Evolutionary conservation across 2,797 vertebrate genomes (phyloP).

Genomic region (Thunnus albacares): DNA sequence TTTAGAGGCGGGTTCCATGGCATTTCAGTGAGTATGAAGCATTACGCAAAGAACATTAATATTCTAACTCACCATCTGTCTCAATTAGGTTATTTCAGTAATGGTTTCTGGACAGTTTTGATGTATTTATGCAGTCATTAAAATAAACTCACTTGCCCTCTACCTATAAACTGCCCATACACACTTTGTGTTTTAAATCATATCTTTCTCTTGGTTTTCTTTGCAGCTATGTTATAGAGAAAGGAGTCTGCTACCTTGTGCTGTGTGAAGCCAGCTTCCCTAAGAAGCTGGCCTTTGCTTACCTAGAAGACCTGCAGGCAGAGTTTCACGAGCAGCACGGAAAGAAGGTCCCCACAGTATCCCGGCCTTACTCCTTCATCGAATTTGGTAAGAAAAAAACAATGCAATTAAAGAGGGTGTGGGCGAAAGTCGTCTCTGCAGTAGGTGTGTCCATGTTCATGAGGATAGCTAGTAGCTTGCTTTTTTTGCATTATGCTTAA

Average conservation of each 20-base stretch:
- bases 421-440: too few species aligned
- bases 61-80: background rate
- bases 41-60: background rate
- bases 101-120: background rate
- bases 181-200: background rate
- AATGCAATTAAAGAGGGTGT: background rate
- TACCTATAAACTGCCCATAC: background rate
- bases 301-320: conserved; percentile 95
- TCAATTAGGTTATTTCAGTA: too few species aligned
- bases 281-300: conserved; percentile 97
- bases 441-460: too few species aligned
- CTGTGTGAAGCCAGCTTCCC: conserved; percentile 96
- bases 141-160: background rate
- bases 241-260: conserved; percentile 96
- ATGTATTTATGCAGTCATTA: background rate
- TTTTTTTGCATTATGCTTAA: too few species aligned
- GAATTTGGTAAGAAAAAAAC: conserved; percentile 92
- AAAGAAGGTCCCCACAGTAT: conserved; percentile 96
- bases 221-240: conserved; percentile 95
- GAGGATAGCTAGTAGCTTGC: too few species aligned
- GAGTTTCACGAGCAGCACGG: conserved; percentile 99
- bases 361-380: conserved; percentile 98
- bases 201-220: background rate
- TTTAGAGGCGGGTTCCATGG: conserved; percentile 94
- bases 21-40: conserved; percentile 94